A percentile compares a stretch with the other conserved stretches of the same genome.
phyloP scores from a whole-genome alignment of 1,140 invertebrate genomes.

The Forficula auricularia region DNA sequence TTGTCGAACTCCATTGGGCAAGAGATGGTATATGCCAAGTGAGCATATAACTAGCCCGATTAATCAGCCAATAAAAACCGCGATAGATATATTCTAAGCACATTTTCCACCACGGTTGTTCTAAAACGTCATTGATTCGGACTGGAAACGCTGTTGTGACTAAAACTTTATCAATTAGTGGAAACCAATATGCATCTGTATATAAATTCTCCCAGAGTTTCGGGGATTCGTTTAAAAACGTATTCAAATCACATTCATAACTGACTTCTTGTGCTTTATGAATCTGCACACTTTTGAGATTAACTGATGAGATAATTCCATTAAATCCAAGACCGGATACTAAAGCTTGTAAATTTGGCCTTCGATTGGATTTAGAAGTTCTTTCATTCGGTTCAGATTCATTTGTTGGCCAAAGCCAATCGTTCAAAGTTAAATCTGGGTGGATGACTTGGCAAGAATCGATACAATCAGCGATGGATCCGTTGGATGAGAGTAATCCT shows the following conservation, averaged over 20 bases:
- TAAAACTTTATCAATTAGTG: constrained; percentile 7
- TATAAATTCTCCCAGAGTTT: constrained; percentile 3
- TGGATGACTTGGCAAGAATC: constrained; percentile 7
- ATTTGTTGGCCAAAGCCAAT: constrained; percentile 4
- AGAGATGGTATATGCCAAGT: constrained; percentile 7
- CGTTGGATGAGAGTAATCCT: constrained; percentile 7
- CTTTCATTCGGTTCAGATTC: too few species aligned
- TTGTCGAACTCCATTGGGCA: neutral
- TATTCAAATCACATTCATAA: constrained; percentile 3
- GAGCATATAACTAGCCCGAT: constrained; percentile 1
- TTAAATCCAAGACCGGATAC: constrained; percentile 8
- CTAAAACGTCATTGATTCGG: neutral
- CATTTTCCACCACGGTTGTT: constrained; percentile 8
- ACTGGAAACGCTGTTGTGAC: constrained; percentile 1
- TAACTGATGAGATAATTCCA: constrained; percentile 5
- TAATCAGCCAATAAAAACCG: constrained; percentile 1
- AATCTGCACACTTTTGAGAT: constrained; percentile 4
- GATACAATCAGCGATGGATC: constrained; percentile 1
- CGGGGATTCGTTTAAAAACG: constrained; percentile 1
- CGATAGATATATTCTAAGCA: constrained; percentile 4
- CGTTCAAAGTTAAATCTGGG: constrained; percentile 1
- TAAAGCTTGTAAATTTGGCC: constrained; percentile 3
- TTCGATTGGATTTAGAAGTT: neutral
- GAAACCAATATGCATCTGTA: constrained; percentile 8
- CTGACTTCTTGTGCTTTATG: constrained; percentile 6